Base-by-base conservation (phyloP, 2,888 invertebrate species). In the Chorisops tibialis region DNA sequence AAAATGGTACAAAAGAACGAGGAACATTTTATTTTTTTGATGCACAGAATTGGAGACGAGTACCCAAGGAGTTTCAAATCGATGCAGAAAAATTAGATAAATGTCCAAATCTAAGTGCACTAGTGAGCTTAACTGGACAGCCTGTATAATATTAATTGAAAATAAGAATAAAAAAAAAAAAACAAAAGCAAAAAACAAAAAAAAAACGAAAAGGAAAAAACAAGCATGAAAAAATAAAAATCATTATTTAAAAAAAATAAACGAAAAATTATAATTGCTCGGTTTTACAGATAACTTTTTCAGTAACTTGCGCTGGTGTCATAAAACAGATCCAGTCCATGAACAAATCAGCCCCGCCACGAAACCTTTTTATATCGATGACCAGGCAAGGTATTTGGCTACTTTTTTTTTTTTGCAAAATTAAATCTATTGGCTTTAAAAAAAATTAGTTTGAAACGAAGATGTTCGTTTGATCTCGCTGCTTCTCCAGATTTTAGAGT, bases 11-110 rank as follows among this genome's bases (percentile, higher is more conserved):
- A 70, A 98, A 95, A 81, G 98, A 99, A 83, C 87, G 96, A 75
- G 98, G 98, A 81, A 97, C 96, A 73, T 99, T 99, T 83, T 97
- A 95, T 83, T 96, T 96, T 82, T 99, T 99, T 80, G 99, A 99
- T 82, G 95, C 95, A 76, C 92, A 94, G 81, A 96, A 92, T 81
- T 99, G 99, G 98, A 86, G 97, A 79, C 98, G 97, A 85, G 94
- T 96, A 77, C 89, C 96, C 76, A 98, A 97, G 82, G 98, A 98
- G 82, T 96, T 99, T 84, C 91, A 94, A 82, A 85, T 99, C 81
- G 98, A 99, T 82, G 97, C 98, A 84, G 95, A 94, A 82, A 96
- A 97, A 83, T 84, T 99, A 79, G 98, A 99, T 83, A 96, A 78
- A 76, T 76, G 78, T 77, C 78, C 78, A 72, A 78, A 77, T 75